Evolutionary conservation across 1,140 invertebrate genomes (phyloP), one percentile per base, ranked within the genome.

Genomic region (Tribolium castaneum): DNA sequence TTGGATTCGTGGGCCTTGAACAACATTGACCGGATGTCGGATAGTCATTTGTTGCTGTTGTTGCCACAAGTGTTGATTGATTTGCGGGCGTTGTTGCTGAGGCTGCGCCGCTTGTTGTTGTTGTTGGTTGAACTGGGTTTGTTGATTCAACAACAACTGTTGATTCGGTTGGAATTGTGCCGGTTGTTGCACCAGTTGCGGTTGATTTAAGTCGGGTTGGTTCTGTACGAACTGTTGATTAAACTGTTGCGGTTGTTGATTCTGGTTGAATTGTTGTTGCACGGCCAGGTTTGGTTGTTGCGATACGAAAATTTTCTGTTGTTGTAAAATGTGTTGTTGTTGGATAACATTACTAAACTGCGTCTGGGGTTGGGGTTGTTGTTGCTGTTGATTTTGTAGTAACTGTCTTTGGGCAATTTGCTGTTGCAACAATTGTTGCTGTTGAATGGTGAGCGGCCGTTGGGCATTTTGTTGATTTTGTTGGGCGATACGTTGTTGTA

Each of bases 371-470:
- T 56, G 77, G 45, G 35, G 13, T 73, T 79, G 77, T 78, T 80
- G 83, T 35, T 87, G 84, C 76, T 87, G 86, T 49, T 87, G 87
- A 4, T 84, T 75, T 77, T 87, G 84, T 78, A 84, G 77, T 80
- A 59, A 25, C 62, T 70, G 39, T 10, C 14, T 39, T 56, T 73
- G 71, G 1, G 30, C 30, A 5, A 74, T 19, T 39, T 77, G 82
- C 50, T 49, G 78, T 80, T 62, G 79, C 54, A 70, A 80, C 59
- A 56, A 78, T 30, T 84, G 82, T 52, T 84, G 83, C 54, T 83
- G 82, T 56, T 79, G 79, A 2, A 82, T 73, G 7, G 39, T 71
- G 2, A 80, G 35, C 39, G 81, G 81, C 0, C 72, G 50, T 13
- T 78, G 80, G 1, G 80, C 76, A 73, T 80, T 80, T 45, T 82